Conservation (phyloP, 2,888 invertebrate species). For the Mesochorus sp. region DNA sequence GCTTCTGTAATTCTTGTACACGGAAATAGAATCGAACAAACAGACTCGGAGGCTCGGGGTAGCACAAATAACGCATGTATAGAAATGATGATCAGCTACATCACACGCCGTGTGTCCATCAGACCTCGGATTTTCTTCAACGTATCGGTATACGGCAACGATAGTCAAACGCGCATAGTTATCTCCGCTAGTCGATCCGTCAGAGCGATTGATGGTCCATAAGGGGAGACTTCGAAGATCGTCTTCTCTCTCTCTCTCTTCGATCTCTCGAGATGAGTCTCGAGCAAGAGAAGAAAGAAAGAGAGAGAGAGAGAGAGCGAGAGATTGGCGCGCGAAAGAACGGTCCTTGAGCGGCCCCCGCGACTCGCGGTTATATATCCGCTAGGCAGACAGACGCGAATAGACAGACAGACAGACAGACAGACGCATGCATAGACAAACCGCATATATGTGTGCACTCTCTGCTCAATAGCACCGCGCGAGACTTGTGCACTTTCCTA, state of each 20-base stretch:
- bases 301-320: slow-evolving; percentile 38
- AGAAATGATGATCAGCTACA: slow-evolving; percentile 50
- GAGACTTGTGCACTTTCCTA: slow-evolving; percentile 54
- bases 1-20: slow-evolving; percentile 32
- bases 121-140: slow-evolving; percentile 52
- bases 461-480: slow-evolving; percentile 56
- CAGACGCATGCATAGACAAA: slow-evolving; percentile 42
- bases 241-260: slow-evolving; percentile 22
- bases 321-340: slow-evolving; percentile 51
- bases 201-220: slow-evolving; percentile 60
- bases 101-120: slow-evolving; percentile 54
- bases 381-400: slow-evolving; percentile 45
- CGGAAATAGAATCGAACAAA: slow-evolving; percentile 40
- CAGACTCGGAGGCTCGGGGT: background rate
- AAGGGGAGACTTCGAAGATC: slow-evolving; percentile 26
- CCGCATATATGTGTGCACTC: slow-evolving; percentile 21
- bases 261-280: background rate
- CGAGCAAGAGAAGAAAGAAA: slow-evolving; percentile 40
- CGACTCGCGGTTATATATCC: slow-evolving; percentile 40
- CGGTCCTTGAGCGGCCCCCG: slow-evolving; percentile 60
- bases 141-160: slow-evolving; percentile 32
- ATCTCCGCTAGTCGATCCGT: slow-evolving; percentile 59
- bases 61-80: slow-evolving; percentile 38
- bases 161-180: slow-evolving; percentile 57
- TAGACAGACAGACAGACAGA: slow-evolving; percentile 56